A percentile compares a stretch with the other conserved stretches of the same genome.
Evolutionary conservation across 2,888 invertebrate genomes (phyloP).

Genomic region (Cataglyphis albicans): DNA sequence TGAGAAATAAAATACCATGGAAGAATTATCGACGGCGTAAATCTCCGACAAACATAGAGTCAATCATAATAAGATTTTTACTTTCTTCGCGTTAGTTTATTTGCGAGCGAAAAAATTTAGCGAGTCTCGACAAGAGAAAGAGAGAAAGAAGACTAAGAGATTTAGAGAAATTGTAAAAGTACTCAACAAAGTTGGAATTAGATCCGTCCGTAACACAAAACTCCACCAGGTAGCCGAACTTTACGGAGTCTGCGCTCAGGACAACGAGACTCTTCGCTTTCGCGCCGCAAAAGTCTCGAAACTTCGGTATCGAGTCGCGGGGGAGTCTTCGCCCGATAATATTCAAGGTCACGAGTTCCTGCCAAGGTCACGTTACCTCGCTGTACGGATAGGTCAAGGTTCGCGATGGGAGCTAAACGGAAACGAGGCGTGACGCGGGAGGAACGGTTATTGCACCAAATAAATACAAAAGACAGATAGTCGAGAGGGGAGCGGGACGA

Average conservation of each 20-base stretch:
- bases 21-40: not conserved
- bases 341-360: slow-evolving; percentile 70
- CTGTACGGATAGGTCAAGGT: slow-evolving; percentile 72
- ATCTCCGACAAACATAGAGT: not conserved
- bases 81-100: not conserved
- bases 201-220: slow-evolving; percentile 46
- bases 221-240: slow-evolving; percentile 64
- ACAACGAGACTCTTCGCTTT: slow-evolving; percentile 73
- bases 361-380: slow-evolving; percentile 62
- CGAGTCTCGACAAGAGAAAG: not conserved
- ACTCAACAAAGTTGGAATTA: slow-evolving; percentile 49
- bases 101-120: not conserved
- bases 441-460: slow-evolving; percentile 63
- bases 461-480: slow-evolving; percentile 73
- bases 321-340: slow-evolving; percentile 61
- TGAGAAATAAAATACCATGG: not conserved
- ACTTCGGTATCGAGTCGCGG: slow-evolving; percentile 70
- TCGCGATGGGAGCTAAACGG: slow-evolving; percentile 52
- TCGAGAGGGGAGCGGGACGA: slow-evolving; percentile 49
- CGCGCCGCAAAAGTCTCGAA: slow-evolving; percentile 70
- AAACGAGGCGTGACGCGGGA: not conserved
- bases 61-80: slow-evolving; percentile 12
- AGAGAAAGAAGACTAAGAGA: not conserved
- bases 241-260: slow-evolving; percentile 61
- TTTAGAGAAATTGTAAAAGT: slow-evolving; percentile 53